Evolutionary conservation across 1,140 invertebrate genomes (phyloP), one percentile per base, ranked within the genome.

Genomic region (Zaprionus davidi): DNA sequence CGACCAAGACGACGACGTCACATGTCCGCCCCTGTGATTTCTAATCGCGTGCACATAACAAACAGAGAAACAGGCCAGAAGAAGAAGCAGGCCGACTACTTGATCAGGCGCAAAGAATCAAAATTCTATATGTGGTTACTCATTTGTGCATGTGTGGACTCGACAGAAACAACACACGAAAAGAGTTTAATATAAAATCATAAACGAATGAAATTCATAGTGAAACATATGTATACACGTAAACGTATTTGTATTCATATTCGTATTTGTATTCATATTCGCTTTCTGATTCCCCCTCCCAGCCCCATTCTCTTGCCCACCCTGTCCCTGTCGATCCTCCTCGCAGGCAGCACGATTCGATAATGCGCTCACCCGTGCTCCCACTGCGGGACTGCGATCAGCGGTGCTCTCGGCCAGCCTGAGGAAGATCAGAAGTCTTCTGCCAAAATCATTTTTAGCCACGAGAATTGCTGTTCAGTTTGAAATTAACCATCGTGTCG

Each of bases 401-500:
- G 3, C 20, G 20, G 46, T 51, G 20, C 46, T 81, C 71, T 79
- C 76, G 31, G 49, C 53, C 20, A 66, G 57, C 55, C 58, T 66
- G 34, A 73, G 65, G 59, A 76, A 76, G 78, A 84, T 79, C 66
- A 53, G 41, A 73, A 34, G 62, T 76, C 68, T 71, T 71, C 60
- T 73, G 83, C 76, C 82, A 86, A 86, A 86, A 87, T 87, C 70
- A 90, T 90, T 90, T 90, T 85, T 90, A 90, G 86, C 86, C 65
- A 82, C 82, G 70, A 41, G 73, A 76, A 73, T 69, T 69, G 81
- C 85, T 75, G 78, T 78, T 91, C 77, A 91, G 88, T 91, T 85
- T 79, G 88, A 87, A 88, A 82, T 85, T 84, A 56, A 88, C 62
- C 88, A 72, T 91, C 83, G 88, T 76, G 83, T 78, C 81, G 88